Evolutionary conservation across 1,140 invertebrate genomes (phyloP), one percentile per base, ranked within the genome.

Genomic region (Geopemphigus sp.): DNA sequence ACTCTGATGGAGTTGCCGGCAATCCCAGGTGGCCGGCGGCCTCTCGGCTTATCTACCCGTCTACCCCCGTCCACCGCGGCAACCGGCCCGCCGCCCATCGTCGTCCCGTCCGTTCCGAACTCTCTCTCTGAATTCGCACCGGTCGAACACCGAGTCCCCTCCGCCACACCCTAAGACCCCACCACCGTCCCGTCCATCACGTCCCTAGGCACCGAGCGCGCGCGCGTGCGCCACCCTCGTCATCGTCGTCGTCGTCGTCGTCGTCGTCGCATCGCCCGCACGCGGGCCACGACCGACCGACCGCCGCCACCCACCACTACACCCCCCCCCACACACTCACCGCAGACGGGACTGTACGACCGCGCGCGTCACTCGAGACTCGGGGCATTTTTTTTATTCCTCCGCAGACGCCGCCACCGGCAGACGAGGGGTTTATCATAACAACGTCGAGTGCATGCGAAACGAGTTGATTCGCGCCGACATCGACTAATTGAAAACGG

Each of bases 1-100:
- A 78, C 73, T 78, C 73, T 78, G 73, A 78, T 78, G 73, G 73
- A 78, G 73, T 78, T 78, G 56, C 56, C 56, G 57, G 73, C 73
- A 78, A 78, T 78, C 73, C 73, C 73, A 78, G 73, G 73, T 78
- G 73, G 73, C 73, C 73, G 73, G 56, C 73, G 56, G 73, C 56
- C 73, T 78, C 73, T 78, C 73, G 73, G 73, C 73, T 78, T 78
- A 78, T 78, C 73, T 78, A 63, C 56, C 73, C 56, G 14, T 22
- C 56, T 22, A 32, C n/a, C 4, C 12, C 39, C 39, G 0, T 39
- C 12, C 53, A 1, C 29, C 29, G 17, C 57, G 24, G 8, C 3
- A 50, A 32, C 32, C 54, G n/a, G 29, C n/a, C 19, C 70, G 12
- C 53, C 53, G 19, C 11, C 68, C 68, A 2, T 5, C 57, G 14